These are phyloP conservation scores for Notarius quadriscutis DNA, from an alignment of 2,113 vertebrate genomes.

Conservation along the genomic window DNA sequence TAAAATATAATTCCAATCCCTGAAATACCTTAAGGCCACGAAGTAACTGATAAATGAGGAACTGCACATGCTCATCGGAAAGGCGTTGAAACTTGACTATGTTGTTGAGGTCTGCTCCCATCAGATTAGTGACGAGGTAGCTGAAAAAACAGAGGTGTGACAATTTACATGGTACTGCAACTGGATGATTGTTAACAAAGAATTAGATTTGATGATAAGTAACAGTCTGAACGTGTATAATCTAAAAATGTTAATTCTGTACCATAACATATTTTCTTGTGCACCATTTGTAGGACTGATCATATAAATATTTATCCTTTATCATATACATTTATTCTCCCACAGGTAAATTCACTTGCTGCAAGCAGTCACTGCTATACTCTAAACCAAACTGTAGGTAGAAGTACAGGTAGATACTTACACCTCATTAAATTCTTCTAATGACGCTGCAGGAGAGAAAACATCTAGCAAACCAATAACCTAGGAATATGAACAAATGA, in stretches of 20 bases:
- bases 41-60: slow-evolving; percentile 96
- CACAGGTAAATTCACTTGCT: not conserved
- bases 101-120: slow-evolving; percentile 97
- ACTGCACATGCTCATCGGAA: slow-evolving; percentile 95
- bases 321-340: not conserved
- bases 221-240: not conserved
- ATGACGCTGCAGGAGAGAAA: slow-evolving; percentile 87
- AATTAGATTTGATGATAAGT: not conserved
- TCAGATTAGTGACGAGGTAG: slow-evolving; percentile 95
- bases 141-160: slow-evolving; percentile 65
- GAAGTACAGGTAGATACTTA: slow-evolving; percentile 66
- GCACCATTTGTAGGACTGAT: not conserved
- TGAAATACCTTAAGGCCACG: slow-evolving; percentile 89
- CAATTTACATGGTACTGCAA: not conserved
- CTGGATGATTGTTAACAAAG: not conserved
- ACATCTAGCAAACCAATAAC: slow-evolving; percentile 91
- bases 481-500: slow-evolving; percentile 48
- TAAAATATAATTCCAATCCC: not conserved
- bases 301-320: not conserved
- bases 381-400: not conserved
- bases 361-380: slow-evolving; percentile 45
- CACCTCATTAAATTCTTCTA: slow-evolving; percentile 95
- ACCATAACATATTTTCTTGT: not conserved
- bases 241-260: not conserved
- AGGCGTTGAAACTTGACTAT: slow-evolving; percentile 96